phyloP scores from a whole-genome alignment of 2,888 invertebrate genomes.

The Spodoptera littoralis region DNA sequence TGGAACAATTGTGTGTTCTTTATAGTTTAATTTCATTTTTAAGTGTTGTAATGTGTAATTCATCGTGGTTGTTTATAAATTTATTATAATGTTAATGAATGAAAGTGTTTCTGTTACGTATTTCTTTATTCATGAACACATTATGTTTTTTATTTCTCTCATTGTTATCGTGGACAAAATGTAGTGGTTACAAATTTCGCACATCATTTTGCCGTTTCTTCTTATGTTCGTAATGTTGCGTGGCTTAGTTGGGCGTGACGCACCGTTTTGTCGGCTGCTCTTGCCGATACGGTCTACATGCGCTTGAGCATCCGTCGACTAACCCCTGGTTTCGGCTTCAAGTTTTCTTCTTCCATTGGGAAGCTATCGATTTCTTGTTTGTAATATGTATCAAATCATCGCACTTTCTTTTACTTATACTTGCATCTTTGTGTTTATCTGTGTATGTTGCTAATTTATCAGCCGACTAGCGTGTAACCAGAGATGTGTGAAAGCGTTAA shows the following conservation, averaged over 20 bases:
- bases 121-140: constrained; percentile 46
- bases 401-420: constrained; percentile 37
- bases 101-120: constrained; percentile 57
- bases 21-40: constrained; percentile 57
- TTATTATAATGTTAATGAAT: constrained; percentile 52
- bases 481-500: constrained; percentile 48
- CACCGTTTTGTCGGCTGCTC: constrained; percentile 82
- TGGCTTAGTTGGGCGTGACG: constrained; percentile 83
- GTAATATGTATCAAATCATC: constrained; percentile 54
- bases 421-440: constrained; percentile 19
- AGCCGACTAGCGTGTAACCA: constrained; percentile 26
- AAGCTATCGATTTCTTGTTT: constrained; percentile 65
- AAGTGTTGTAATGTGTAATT: constrained; percentile 55
- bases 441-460: constrained; percentile 27
- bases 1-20: constrained; percentile 56
- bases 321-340: constrained; percentile 78
- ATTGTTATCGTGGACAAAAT: constrained; percentile 56
- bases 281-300: constrained; percentile 87
- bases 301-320: constrained; percentile 75
- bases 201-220: constrained; percentile 67
- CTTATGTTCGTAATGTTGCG: constrained; percentile 76
- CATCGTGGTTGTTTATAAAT: constrained; percentile 52
- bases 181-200: constrained; percentile 68
- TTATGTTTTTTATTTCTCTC: constrained; percentile 41
- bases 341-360: constrained; percentile 64